phyloP scores from a whole-genome alignment of 2,888 invertebrate species.

The Phragmatobia fuliginosa region DNA sequence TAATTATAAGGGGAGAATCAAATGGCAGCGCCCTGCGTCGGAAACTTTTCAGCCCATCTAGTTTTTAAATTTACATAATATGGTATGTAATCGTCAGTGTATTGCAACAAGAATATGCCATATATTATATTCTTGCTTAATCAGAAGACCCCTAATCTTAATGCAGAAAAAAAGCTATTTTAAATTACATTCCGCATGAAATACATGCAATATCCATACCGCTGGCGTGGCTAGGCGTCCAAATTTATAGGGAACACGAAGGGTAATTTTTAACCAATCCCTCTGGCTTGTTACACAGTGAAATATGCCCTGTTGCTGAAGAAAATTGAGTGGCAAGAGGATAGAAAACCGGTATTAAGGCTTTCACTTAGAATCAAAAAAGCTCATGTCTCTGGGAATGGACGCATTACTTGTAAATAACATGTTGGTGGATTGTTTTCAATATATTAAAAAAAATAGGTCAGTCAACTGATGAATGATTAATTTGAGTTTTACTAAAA shows the following conservation, averaged over 20 bases:
- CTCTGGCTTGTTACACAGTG: constrained; percentile 64
- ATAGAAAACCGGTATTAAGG: constrained; percentile 46
- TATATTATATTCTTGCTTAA: background rate
- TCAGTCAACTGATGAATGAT: background rate
- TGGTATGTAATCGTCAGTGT: too few species aligned
- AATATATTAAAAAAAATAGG: background rate
- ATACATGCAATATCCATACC: constrained; percentile 52
- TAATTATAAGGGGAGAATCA: too few species aligned
- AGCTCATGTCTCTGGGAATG: constrained; percentile 33
- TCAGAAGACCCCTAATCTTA: background rate
- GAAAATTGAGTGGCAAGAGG: constrained; percentile 51
- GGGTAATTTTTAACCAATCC: constrained; percentile 78
- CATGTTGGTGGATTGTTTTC: background rate
- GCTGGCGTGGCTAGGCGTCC: constrained; percentile 50
- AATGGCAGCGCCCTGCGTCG: too few species aligned
- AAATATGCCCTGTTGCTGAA: constrained; percentile 51
- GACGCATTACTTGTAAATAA: constrained; percentile 34
- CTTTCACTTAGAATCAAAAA: constrained; percentile 32
- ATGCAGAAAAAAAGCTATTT: constrained; percentile 15
- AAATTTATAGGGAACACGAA: constrained; percentile 74
- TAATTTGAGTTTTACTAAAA: background rate
- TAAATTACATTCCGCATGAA: constrained; percentile 41
- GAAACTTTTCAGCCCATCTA: too few species aligned
- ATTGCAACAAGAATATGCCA: background rate
- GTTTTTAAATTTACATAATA: too few species aligned